Conservation (phyloP, 2,113 vertebrate genomes). For the Piprites chloris region DNA sequence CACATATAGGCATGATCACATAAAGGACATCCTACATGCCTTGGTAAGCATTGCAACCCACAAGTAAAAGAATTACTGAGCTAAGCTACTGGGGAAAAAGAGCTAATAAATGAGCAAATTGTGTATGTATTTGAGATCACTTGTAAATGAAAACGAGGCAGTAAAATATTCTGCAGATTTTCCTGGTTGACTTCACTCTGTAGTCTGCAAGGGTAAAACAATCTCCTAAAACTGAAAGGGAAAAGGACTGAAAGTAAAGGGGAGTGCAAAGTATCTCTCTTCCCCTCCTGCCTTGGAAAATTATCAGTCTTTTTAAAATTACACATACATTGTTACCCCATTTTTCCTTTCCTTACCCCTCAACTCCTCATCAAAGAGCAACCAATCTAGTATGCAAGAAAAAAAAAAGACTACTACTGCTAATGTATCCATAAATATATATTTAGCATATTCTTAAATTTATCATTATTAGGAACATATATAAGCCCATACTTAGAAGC, state of each 20-base stretch:
- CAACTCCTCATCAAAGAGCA: background rate
- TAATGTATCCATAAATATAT: background rate
- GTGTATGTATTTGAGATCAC: background rate
- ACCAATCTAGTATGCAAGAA: background rate
- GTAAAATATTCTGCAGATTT: background rate
- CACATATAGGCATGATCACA: background rate
- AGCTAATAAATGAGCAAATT: background rate
- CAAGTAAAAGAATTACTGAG: background rate
- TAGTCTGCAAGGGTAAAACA: background rate
- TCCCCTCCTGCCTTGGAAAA: background rate
- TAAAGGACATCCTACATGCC: background rate
- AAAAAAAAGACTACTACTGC: background rate
- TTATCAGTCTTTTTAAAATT: background rate
- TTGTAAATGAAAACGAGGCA: background rate
- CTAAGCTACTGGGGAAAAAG: background rate
- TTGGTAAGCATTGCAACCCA: background rate
- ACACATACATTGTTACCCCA: background rate
- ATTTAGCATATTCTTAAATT: background rate
- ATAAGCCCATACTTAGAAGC: slow-evolving; percentile 4
- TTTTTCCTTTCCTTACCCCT: background rate
- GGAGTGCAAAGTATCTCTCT: background rate
- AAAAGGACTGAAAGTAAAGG: background rate
- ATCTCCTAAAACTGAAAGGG: background rate
- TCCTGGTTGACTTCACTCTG: background rate
- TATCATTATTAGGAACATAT: background rate